Conservation (phyloP, 2,797 vertebrate genomes). For the Allobates femoralis region DNA sequence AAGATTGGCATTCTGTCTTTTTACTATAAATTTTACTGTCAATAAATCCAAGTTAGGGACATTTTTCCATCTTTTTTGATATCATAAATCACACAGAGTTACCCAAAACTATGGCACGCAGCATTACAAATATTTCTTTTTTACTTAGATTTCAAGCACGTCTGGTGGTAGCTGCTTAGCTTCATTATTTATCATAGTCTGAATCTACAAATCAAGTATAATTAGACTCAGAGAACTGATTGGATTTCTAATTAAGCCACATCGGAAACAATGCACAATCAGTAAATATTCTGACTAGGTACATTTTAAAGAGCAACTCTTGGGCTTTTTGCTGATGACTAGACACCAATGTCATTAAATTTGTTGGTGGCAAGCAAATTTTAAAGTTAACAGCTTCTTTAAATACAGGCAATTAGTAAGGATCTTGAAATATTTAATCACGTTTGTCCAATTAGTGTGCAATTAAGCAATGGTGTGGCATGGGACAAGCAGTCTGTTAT, state of each 20-base stretch:
- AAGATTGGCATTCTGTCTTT: conserved; percentile 61
- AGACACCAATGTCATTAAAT: conserved; percentile 88
- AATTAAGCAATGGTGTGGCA: conserved; percentile 84
- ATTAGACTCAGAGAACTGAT: conserved; percentile 87
- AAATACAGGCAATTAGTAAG: conserved; percentile 99
- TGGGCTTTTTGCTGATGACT: conserved; percentile 96
- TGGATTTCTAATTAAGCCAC: conserved; percentile 88
- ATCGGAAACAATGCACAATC: conserved; percentile 87
- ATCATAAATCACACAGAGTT: conserved; percentile 72
- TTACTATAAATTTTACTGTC: conserved; percentile 30
- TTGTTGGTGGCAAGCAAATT: conserved; percentile 96
- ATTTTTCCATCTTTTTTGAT: conserved; percentile 70
- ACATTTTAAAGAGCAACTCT: conserved; percentile 88
- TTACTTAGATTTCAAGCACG: conserved; percentile 85
- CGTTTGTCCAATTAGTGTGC: conserved; percentile 98
- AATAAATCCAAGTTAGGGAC: conserved; percentile 59
- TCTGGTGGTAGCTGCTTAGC: conserved; percentile 81
- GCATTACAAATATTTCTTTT: conserved; percentile 81
- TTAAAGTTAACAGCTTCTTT: conserved; percentile 93
- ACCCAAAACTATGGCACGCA: conserved; percentile 74
- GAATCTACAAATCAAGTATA: conserved; percentile 89
- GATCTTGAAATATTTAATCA: conserved; percentile 99
- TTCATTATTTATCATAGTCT: conserved; percentile 86
- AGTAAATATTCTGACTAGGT: conserved; percentile 89
- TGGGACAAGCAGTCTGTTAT: conserved; percentile 84